These are phyloP conservation scores for Cephus sareptanus DNA, from an alignment of 2,888 invertebrate genomes.

Conservation along the genomic window DNA sequence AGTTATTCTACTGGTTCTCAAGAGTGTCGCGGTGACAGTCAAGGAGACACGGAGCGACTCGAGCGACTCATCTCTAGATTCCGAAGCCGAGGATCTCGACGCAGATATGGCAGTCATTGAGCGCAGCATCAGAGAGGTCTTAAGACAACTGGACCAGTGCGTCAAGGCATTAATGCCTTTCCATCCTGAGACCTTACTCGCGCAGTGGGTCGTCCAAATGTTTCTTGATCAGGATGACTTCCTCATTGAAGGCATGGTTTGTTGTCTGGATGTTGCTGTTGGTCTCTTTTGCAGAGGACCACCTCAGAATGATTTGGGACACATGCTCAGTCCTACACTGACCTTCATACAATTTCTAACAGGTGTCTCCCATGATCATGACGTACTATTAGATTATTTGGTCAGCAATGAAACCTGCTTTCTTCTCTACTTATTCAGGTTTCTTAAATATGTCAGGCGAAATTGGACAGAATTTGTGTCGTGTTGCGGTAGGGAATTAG, in stretches of 20 bases:
- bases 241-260: slow-evolving; percentile 91
- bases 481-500: slow-evolving; percentile 79
- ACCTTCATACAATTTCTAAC: slow-evolving; percentile 90
- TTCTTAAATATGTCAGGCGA: slow-evolving; percentile 84
- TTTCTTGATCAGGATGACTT: slow-evolving; percentile 94
- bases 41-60: slow-evolving; percentile 91
- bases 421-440: slow-evolving; percentile 83
- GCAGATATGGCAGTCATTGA: slow-evolving; percentile 92
- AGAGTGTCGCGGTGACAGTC: slow-evolving; percentile 89
- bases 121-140: slow-evolving; percentile 84
- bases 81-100: slow-evolving; percentile 86
- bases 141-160: slow-evolving; percentile 84
- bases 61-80: slow-evolving; percentile 85
- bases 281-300: slow-evolving; percentile 86
- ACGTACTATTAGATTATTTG: slow-evolving; percentile 84
- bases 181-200: slow-evolving; percentile 88
- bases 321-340: slow-evolving; percentile 85
- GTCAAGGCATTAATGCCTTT: slow-evolving; percentile 85
- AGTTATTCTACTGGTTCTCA: slow-evolving; percentile 86
- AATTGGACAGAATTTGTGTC: slow-evolving; percentile 87
- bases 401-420: slow-evolving; percentile 94
- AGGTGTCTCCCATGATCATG: slow-evolving; percentile 84
- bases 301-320: slow-evolving; percentile 81
- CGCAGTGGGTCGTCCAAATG: slow-evolving; percentile 87
- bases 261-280: slow-evolving; percentile 87